phyloP scores from a whole-genome alignment of 1,140 invertebrate species.

The Acyrthosiphon pisum region DNA sequence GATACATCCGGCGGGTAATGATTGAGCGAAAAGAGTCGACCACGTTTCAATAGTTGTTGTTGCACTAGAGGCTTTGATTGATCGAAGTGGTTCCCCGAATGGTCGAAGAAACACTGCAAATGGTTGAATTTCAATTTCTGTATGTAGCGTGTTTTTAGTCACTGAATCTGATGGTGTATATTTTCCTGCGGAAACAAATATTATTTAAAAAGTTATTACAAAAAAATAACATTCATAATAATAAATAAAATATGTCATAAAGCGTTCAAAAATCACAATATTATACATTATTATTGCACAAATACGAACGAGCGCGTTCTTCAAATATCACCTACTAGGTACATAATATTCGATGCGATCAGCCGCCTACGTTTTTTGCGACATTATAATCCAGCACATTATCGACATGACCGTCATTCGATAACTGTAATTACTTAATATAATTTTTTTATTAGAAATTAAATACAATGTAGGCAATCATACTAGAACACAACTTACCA shows the following conservation, averaged over 20 bases:
- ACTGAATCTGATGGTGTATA: background rate
- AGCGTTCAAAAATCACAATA: no score
- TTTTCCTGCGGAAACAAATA: background rate
- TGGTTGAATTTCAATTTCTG: background rate
- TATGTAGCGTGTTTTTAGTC: background rate
- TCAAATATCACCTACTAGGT: background rate
- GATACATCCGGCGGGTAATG: no score
- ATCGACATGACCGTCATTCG: background rate
- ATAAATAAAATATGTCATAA: no score
- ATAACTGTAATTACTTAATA: background rate
- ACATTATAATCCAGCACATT: background rate
- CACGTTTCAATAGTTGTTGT: background rate
- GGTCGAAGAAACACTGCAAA: background rate
- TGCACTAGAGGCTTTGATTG: background rate
- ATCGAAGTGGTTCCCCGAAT: no score
- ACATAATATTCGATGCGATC: background rate
- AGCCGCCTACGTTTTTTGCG: background rate
- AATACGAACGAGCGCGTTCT: background rate
- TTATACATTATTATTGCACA: no score
- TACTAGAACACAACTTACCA: background rate
- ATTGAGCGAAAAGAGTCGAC: no score
- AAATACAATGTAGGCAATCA: background rate
- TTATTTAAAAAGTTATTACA: background rate
- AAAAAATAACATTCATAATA: no score
- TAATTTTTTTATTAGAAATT: background rate